Base-by-base conservation (phyloP, 2,888 invertebrate species). In the Ochropleura plecta region DNA sequence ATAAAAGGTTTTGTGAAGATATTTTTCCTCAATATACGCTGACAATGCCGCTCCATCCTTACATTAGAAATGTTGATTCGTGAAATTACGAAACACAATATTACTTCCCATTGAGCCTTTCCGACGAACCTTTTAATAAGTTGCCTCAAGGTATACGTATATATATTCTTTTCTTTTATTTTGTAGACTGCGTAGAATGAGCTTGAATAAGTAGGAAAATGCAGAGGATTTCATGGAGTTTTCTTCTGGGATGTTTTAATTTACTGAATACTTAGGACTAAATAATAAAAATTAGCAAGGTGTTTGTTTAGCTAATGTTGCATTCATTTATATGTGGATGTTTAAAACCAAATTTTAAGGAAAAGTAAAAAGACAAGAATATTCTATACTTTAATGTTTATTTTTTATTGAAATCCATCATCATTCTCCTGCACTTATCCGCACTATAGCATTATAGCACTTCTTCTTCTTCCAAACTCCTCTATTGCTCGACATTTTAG, bases 41-140 rank as follows among this genome's bases (percentile, higher is more conserved):
- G 76, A 84, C 81, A 81, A 81, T 81, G 66, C 71, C 53, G 46
- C 53, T 63, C 59, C 49, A 55, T 79, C 84, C 81, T 20, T 76
- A 73, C 84, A 81, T 76, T 73, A 84, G 76, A 76, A 82, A 82
- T 81, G 84, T 82, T 84, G 85, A 84, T 83, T 81, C 81, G 82
- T 81, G 65, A 83, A 85, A 83, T 84, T 83, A 84, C 85, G 69
- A 63, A 83, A 84, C 82, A 83, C 67, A 81, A 84, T 81, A 84
- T 78, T 78, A 78, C 85, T 74, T 85, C 69, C 59, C 78, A 78
- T 77, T 77, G 78, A 72, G 42, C 63, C 71, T 81, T 84, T 84
- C 66, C 73, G 63, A 70, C 44, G 73, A 71, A 67, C 71, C 78
- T 83, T 83, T 84, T 84, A 69, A 84, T 84, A 84, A 82, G 59